These are phyloP conservation scores for Drosophila tsacasi DNA, from an alignment of 1,140 invertebrate genomes.

Conservation along the genomic window DNA sequence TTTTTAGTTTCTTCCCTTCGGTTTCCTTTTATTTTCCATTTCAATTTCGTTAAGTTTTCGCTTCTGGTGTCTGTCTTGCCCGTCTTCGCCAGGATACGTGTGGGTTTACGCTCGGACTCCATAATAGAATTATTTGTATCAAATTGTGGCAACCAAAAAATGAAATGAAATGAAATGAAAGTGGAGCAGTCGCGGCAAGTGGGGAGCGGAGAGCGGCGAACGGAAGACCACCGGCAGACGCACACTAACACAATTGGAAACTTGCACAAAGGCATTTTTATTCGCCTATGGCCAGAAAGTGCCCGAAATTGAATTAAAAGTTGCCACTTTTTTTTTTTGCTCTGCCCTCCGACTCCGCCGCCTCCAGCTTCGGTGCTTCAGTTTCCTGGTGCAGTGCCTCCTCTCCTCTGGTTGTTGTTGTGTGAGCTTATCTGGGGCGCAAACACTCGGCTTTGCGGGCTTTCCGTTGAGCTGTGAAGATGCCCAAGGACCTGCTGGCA, in stretches of 20 bases:
- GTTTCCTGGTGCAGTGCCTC: constrained; percentile 13
- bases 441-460: constrained; percentile 45
- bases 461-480: constrained; percentile 39
- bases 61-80: constrained; percentile 22
- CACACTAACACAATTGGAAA: constrained; percentile 74
- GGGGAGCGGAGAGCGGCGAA: not conserved
- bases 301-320: constrained; percentile 74
- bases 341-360: not conserved
- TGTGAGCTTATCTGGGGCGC: constrained; percentile 64
- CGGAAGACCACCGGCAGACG: constrained; percentile 10
- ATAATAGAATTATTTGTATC: constrained; percentile 78
- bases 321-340: constrained; percentile 46
- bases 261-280: constrained; percentile 67
- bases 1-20: constrained; percentile 10
- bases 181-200: constrained; percentile 30
- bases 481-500: constrained; percentile 14
- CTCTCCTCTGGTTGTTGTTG: constrained; percentile 13
- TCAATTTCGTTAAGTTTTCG: constrained; percentile 61
- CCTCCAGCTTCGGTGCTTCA: not conserved
- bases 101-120: constrained; percentile 60
- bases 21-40: constrained; percentile 52
- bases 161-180: constrained; percentile 60
- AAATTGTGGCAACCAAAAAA: constrained; percentile 68
- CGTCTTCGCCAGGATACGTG: constrained; percentile 39
- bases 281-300: constrained; percentile 48